Evolutionary conservation across 2,797 vertebrate species (phyloP).

Genomic region (Liasis olivaceus): DNA sequence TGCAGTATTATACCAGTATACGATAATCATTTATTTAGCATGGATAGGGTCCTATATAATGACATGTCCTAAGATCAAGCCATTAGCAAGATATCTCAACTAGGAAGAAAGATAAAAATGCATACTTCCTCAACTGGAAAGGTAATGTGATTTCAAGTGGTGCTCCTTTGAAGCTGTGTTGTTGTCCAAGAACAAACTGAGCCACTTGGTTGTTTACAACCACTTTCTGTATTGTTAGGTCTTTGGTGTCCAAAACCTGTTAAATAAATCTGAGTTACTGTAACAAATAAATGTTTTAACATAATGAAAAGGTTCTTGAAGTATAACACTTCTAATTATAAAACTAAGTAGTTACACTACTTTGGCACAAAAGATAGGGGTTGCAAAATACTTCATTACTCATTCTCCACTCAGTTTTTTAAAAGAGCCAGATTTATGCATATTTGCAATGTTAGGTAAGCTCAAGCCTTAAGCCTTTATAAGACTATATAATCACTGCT

Average conservation of each 20-base stretch:
- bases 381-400: neutral
- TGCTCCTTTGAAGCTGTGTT: constrained; percentile 88
- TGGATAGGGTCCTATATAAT: neutral
- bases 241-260: constrained; percentile 89
- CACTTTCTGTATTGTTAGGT: constrained; percentile 83
- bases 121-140: constrained; percentile 87
- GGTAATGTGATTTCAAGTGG: constrained; percentile 88
- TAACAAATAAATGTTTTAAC: neutral
- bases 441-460: neutral
- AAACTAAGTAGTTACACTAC: neutral
- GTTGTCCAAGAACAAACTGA: constrained; percentile 81
- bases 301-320: neutral
- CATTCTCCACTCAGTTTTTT: neutral
- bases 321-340: neutral
- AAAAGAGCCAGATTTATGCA: neutral
- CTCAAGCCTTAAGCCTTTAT: neutral
- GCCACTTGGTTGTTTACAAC: constrained; percentile 83
- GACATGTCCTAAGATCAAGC: neutral
- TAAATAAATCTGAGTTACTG: constrained; percentile 39
- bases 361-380: neutral
- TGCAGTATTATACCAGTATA: neutral
- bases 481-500: neutral
- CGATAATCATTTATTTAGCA: neutral
- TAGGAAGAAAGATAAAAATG: neutral
- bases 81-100: neutral